Evolutionary conservation across 2,888 invertebrate species (phyloP).

Genomic region (Bhutanitis thaidina): DNA sequence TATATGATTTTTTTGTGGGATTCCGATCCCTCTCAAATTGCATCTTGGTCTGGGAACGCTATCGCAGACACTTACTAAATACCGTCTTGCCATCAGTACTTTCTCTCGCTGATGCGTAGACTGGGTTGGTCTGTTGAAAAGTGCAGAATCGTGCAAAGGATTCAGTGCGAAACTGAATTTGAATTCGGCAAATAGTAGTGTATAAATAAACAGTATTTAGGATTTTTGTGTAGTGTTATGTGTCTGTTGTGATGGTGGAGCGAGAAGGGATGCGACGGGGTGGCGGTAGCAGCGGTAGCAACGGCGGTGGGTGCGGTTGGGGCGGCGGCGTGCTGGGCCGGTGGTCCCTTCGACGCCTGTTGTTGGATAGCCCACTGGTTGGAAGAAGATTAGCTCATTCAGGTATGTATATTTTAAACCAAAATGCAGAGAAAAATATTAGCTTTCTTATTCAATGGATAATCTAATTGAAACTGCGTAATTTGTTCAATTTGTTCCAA

Average conservation of each 20-base stretch:
- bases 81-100: conserved; percentile 53
- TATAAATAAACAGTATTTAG: conserved; percentile 34
- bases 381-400: conserved; percentile 81
- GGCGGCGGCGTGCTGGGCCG: conserved; percentile 74
- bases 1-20: conserved; percentile 36
- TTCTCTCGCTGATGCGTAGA: conserved; percentile 69
- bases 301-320: conserved; percentile 60
- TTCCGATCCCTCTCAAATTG: conserved; percentile 44
- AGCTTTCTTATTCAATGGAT: no score
- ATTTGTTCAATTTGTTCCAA: no score
- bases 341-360: conserved; percentile 84
- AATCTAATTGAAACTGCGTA: no score
- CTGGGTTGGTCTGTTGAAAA: conserved; percentile 40
- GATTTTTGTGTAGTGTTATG: conserved; percentile 48
- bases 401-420: conserved; percentile 41
- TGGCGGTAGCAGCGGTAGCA: conserved; percentile 35
- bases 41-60: conserved; percentile 38
- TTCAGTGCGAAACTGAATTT: conserved; percentile 41
- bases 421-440: no score
- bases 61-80: conserved; percentile 31
- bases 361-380: conserved; percentile 85
- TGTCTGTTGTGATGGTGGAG: conserved; percentile 65
- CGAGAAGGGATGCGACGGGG: conserved; percentile 68
- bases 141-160: conserved; percentile 57
- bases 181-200: conserved; percentile 52